Evolutionary conservation across 2,113 vertebrate genomes (phyloP), one percentile per base, ranked within the genome.

Genomic region (Bubo scandiacus): DNA sequence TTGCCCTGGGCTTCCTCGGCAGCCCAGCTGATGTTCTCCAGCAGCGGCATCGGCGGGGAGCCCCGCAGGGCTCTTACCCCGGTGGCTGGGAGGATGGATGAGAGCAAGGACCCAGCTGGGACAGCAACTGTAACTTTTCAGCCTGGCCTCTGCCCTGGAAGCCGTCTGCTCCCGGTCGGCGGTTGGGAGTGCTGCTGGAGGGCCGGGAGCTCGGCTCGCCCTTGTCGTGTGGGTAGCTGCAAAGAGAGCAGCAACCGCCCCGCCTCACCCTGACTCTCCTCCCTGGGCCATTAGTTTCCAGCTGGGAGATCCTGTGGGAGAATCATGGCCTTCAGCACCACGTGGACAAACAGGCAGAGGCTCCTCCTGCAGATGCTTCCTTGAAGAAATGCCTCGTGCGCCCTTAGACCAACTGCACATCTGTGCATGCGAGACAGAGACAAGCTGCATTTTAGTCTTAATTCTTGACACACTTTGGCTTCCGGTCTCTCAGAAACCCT

Each of bases 141-240:
- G 6, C 67, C 71, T 16, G 36, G 51, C 15, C 57, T 30, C 38
- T 20, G 67, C 11, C 40, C 59, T 21, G 40, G 77, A 21, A 57
- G 11, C n/a, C 0, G 7, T 5, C 34, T 12, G 75, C 67, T 86
- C 71, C 77, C 3, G 0, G 32, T 25, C 0, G 0, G 18, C 0
- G 40, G 40, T 5, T n/a, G 54, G 85, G 49, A 90, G 17, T 0
- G 1, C 38, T 26, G 66, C 15, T 13, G 47, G 71, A 68, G 20
- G 9, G 27, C 1, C 52, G 3, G 2, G 29, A 9, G 8, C 59
- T 42, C 3, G 1, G 59, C 49, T 65, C 27, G 1, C 67, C 30
- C 75, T 75, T 1, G 0, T 0, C 23, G 26, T 3, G 4, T 11
- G 59, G 75, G 47, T 0, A 9, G 47, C 42, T 74, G 82, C 23